Evolutionary conservation across 2,797 vertebrate genomes (phyloP).

Genomic region (Buceros bicornis): DNA sequence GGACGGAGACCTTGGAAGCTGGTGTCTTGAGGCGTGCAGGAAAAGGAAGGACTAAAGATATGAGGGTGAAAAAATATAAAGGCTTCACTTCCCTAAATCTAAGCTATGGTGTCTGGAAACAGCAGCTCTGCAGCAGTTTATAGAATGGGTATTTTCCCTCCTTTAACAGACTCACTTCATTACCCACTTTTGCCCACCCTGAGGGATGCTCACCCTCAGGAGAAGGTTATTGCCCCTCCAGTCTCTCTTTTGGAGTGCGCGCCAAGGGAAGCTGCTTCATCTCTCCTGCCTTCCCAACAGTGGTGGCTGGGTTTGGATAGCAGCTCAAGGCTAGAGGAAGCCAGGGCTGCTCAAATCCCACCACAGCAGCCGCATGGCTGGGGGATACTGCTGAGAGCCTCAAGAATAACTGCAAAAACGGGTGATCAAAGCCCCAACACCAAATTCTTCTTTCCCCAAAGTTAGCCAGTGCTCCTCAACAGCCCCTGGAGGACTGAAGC

Average conservation of each 20-base stretch:
- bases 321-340: not conserved
- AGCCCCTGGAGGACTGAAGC: not conserved
- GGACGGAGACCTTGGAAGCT: not conserved
- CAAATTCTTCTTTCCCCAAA: not conserved
- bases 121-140: not conserved
- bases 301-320: rapidly evolving
- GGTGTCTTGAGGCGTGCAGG: not conserved
- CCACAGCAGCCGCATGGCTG: not conserved
- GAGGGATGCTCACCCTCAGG: not conserved
- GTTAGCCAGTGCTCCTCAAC: not conserved
- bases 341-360: not conserved
- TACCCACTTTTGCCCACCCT: not conserved
- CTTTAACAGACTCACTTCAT: not conserved
- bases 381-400: not conserved
- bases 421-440: not conserved
- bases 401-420: not conserved
- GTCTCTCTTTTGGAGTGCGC: not conserved
- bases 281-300: rapidly evolving
- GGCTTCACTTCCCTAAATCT: not conserved
- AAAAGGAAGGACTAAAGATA: not conserved
- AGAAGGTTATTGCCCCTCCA: not conserved
- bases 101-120: not conserved
- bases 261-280: not conserved
- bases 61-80: not conserved
- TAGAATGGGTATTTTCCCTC: not conserved